Evolutionary conservation across 2,888 invertebrate species (phyloP).

Genomic region (Conchocele bisecta): DNA sequence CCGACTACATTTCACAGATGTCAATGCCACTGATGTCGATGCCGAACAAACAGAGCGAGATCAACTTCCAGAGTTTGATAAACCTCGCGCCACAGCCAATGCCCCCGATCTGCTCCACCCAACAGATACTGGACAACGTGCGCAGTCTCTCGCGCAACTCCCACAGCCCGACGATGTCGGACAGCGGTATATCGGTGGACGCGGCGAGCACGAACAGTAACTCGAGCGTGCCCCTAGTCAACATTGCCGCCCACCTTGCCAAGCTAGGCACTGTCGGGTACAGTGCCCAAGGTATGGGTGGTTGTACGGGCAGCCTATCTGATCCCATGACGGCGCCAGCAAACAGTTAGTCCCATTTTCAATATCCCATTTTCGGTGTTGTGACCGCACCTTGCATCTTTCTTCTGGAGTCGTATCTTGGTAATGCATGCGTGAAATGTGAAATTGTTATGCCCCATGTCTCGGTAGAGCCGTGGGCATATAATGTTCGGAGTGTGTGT

Average conservation of each 20-base stretch:
- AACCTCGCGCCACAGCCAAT: conserved; percentile 19
- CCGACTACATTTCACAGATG: conserved; percentile 62
- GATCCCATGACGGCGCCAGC: conserved; percentile 50
- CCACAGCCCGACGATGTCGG: conserved; percentile 82
- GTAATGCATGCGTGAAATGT: no score
- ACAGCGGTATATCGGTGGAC: conserved; percentile 82
- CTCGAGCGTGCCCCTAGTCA: conserved; percentile 87
- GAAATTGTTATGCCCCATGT: no score
- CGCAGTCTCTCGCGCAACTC: conserved; percentile 77
- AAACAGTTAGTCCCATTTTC: conserved; percentile 53
- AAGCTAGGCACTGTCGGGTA: conserved; percentile 88
- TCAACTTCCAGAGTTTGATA: conserved; percentile 22
- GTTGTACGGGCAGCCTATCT: conserved; percentile 37
- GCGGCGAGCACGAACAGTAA: conserved; percentile 78
- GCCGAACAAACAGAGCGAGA: conserved; percentile 41
- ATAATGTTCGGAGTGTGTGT: no score
- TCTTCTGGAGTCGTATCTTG: no score
- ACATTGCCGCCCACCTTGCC: conserved; percentile 94
- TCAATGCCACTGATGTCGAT: conserved; percentile 63
- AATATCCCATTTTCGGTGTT: conserved; percentile 43
- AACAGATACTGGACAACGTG: conserved; percentile 40
- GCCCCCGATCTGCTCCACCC: conserved; percentile 9
- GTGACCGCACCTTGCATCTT: conserved; percentile 45
- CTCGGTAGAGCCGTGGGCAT: no score
- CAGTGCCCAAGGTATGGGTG: conserved; percentile 83